Evolutionary conservation across 2,113 vertebrate genomes (phyloP).

Genomic region (Cromileptes altivelis): DNA sequence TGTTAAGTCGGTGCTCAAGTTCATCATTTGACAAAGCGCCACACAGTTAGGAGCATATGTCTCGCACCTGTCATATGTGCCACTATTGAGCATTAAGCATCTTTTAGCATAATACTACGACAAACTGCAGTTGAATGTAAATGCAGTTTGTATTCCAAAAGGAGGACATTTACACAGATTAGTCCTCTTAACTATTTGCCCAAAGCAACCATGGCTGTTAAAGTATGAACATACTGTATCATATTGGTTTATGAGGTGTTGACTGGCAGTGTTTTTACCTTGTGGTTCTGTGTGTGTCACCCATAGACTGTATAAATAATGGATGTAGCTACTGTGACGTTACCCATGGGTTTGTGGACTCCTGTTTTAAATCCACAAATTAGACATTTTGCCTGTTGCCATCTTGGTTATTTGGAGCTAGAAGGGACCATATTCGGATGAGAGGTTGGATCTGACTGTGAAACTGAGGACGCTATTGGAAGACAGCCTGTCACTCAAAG

Average conservation of each 20-base stretch:
- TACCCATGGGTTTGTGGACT: no score
- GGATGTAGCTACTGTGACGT: no score
- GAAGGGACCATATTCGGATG: no score
- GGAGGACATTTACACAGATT: not conserved
- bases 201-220: not conserved
- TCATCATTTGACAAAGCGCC: conserved; percentile 21
- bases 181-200: not conserved
- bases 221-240: not conserved
- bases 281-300: no score
- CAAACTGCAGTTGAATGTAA: conserved; percentile 21
- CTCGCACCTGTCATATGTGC: conserved; percentile 27
- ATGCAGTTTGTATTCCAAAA: not conserved
- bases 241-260: not conserved
- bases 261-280: no score
- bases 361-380: no score
- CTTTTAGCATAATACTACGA: conserved; percentile 43
- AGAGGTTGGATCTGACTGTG: no score
- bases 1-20: conserved; percentile 25
- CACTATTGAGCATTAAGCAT: not conserved
- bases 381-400: no score
- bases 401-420: no score
- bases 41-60: conserved; percentile 8
- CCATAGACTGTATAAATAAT: no score
- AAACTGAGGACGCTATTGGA: no score
- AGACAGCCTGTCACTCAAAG: no score